Base-by-base conservation (phyloP, 2,888 invertebrate genomes). In the Megaustenia siamemsis region DNA sequence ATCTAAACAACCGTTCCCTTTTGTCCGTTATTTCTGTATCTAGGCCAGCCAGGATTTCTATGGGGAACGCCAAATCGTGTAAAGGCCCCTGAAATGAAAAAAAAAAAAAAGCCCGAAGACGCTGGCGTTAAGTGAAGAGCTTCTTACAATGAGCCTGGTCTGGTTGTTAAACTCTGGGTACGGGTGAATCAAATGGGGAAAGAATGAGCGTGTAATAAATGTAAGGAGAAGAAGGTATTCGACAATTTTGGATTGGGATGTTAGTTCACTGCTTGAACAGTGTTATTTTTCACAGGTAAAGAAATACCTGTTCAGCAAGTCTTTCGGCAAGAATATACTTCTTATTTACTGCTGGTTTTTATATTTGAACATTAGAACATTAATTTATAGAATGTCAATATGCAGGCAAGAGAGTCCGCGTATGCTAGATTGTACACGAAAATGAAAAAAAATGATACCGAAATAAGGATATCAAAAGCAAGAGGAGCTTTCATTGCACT, bases 191-290 rank as follows among this genome's bases (percentile, higher is more conserved):
- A 71, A 71, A 28, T 6, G 56, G 56, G 28, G 63, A 63, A 63
- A 28, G n/a, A 28, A 63, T 10, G 63, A 63, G 8, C 24, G 18
- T 63, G 63, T 10, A 63, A 28, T 63, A 63, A 63, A 63, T 28
- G n/a, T 63, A 28, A 63, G 63, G 63, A 28, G 21, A 56, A 63
- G 28, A 28, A 28, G 63, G 28, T 28, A 28, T 28, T 28, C n/a
- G 63, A 28, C 63, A n/a, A 28, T 10, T n/a, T n/a, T 28, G 56
- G 35, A 77, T 38, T 53, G 77, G 32, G 77, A 77, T n/a, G n/a
- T n/a, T n/a, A n/a, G n/a, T n/a, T n/a, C n/a, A n/a, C n/a, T n/a
- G n/a, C n/a, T n/a, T n/a, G n/a, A n/a, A n/a, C n/a, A n/a, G n/a
- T n/a, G n/a, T n/a, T n/a, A n/a, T n/a, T n/a, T n/a, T n/a, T n/a